These are phyloP conservation scores for Drosophila recens DNA, from an alignment of 2,888 invertebrate species.

Conservation along the genomic window DNA sequence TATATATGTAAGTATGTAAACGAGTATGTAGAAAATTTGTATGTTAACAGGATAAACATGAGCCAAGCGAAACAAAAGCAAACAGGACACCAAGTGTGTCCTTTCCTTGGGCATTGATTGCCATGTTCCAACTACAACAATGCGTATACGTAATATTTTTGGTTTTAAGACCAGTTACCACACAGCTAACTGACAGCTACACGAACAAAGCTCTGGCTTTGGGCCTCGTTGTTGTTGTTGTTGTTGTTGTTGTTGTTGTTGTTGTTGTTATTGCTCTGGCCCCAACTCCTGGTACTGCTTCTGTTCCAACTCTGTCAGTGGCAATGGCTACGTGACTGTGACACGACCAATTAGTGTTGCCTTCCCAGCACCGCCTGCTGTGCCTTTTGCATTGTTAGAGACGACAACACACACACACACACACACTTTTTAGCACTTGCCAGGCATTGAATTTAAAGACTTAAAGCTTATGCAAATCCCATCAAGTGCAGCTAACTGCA, in stretches of 20 bases:
- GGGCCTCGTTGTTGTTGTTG: not conserved
- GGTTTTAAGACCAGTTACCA: slow-evolving; percentile 10
- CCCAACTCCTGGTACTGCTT: not conserved
- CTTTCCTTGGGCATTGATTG: slow-evolving; percentile 63
- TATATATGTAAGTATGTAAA: not conserved
- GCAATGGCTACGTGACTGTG: slow-evolving; percentile 68
- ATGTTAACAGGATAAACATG: slow-evolving; percentile 56
- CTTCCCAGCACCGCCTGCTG: slow-evolving; percentile 30
- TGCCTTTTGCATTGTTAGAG: slow-evolving; percentile 27
- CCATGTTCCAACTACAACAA: slow-evolving; percentile 39
- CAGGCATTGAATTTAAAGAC: slow-evolving; percentile 65
- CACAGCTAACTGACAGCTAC: slow-evolving; percentile 33
- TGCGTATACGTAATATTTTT: slow-evolving; percentile 54
- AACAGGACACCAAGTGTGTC: slow-evolving; percentile 37
- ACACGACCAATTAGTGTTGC: slow-evolving; percentile 77
- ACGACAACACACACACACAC: not conserved
- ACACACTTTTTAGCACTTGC: not conserved
- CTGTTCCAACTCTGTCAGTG: not conserved
- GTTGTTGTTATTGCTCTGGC: not conserved
- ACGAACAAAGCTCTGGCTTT: slow-evolving; percentile 9
- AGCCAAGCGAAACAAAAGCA: slow-evolving; percentile 40
- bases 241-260: not conserved
- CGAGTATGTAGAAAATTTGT: slow-evolving; percentile 1
- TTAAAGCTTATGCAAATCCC: slow-evolving; percentile 63
- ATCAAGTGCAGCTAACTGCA: slow-evolving; percentile 39